Evolutionary conservation across 2,888 invertebrate species (phyloP), one percentile per base, ranked within the genome.

Genomic region (Ormyrus nitidulus): DNA sequence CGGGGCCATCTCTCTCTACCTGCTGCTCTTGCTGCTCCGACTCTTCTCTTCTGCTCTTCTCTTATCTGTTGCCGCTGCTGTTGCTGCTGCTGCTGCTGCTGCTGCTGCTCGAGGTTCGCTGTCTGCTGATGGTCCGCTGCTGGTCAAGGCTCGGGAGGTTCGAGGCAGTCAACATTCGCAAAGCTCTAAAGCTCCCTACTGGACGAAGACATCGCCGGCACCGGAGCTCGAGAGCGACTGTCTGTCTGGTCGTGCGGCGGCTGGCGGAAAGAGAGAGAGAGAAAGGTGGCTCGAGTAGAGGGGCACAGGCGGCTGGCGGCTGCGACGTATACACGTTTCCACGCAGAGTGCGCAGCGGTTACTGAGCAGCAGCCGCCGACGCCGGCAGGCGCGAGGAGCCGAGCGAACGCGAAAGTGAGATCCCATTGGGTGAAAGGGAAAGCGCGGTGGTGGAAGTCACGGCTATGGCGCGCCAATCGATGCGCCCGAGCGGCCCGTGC

Each of bases 361-460:
- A 80, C 79, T 81, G 77, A 80, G 68, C 70, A 56, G 62, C 44
- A 51, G 51, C 49, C 58, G 65, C 19, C 68, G 69, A 34, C 73
- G 62, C 34, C 68, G 61, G 46, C 70, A 53, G 68, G 54, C 61
- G 19, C 56, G 51, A 49, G 84, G 84, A 85, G 86, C 85, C 80
- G 72, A 71, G 79, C 80, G 87, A 86, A 86, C 89, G 89, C 89
- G 90, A 90, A 90, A 90, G 90, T 90, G 90, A 90, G 88, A 87
- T 85, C 89, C 89, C 87, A 90, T 90, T 90, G 90, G 90, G 89
- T 90, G 90, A 90, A 90, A 90, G 90, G 87, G 90, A 90, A 90
- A 90, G 90, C 89, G 82, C 82, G 19, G 84, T 90, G 90, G 90
- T 90, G 90, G 90, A 90, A 90, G 90, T 90, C 90, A 90, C 86